Percentiles rank a stretch among this genome's conserved stretches.
Conservation (phyloP, 1,140 invertebrate species). For the Ephestia elutella region DNA sequence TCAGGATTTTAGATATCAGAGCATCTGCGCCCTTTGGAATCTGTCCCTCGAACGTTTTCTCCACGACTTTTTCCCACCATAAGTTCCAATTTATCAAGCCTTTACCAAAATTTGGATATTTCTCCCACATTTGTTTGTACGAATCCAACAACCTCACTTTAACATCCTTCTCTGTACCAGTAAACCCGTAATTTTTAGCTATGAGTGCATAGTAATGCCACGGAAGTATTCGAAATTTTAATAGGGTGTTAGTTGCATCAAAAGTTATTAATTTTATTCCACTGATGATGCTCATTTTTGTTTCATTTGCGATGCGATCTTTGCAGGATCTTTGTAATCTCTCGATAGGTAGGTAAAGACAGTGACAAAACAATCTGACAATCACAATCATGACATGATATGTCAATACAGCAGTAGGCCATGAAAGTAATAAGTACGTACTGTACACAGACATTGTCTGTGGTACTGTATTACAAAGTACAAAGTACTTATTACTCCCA, state of each 20-base stretch:
- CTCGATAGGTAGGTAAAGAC: too few species aligned
- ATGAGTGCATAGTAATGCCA: slow-evolving; percentile 83
- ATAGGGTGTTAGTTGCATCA: slow-evolving; percentile 89
- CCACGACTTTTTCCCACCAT: slow-evolving; percentile 87
- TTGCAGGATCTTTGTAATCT: too few species aligned
- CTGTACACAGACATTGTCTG: too few species aligned
- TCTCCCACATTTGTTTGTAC: slow-evolving; percentile 76
- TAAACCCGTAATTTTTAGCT: slow-evolving; percentile 80
- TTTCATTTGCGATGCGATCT: not conserved
- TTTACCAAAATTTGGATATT: slow-evolving; percentile 88
- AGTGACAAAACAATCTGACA: too few species aligned
- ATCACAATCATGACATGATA: too few species aligned
- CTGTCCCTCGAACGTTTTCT: slow-evolving; percentile 77
- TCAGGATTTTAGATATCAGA: slow-evolving; percentile 77
- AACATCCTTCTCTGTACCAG: slow-evolving; percentile 76
- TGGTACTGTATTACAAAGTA: too few species aligned
- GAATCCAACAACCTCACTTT: slow-evolving; percentile 78
- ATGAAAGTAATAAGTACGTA: too few species aligned
- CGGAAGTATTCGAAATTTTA: slow-evolving; percentile 81
- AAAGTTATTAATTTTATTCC: slow-evolving; percentile 79
- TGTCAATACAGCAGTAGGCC: too few species aligned
- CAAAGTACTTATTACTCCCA: too few species aligned
- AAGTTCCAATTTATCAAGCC: slow-evolving; percentile 80
- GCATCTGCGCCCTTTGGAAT: slow-evolving; percentile 30
- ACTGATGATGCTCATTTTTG: not conserved